These are phyloP conservation scores for Paratilapia polleni DNA, from an alignment of 2,113 vertebrate genomes.

Conservation along the genomic window DNA sequence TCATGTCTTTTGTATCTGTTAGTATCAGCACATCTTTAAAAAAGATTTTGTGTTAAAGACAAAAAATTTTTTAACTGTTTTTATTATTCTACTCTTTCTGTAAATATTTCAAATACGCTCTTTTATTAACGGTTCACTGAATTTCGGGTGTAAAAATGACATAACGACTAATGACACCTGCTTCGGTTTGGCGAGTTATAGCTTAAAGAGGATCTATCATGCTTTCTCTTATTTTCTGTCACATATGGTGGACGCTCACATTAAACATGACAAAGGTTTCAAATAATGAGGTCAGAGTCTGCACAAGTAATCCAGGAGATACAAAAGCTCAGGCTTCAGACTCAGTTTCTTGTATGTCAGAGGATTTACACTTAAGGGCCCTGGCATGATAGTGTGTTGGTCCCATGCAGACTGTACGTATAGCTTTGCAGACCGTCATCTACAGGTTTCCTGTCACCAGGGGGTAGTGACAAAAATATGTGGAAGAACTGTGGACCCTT, in stretches of 20 bases:
- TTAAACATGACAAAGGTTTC: background rate
- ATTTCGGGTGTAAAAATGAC: background rate
- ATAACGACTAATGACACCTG: background rate
- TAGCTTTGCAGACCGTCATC: background rate
- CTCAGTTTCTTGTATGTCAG: background rate
- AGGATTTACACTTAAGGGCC: no score
- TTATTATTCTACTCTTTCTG: no score
- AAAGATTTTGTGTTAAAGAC: no score
- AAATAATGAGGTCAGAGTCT: background rate
- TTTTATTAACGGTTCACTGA: background rate
- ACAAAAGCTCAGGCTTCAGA: background rate
- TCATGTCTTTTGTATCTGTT: no score
- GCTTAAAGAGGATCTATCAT: background rate
- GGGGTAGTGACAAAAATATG: background rate
- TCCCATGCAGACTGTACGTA: no score
- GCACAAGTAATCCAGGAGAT: background rate
- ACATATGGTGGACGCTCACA: fast-evolving
- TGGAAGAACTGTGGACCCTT: background rate
- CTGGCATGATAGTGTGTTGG: no score
- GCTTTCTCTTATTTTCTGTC: background rate
- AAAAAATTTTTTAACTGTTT: no score
- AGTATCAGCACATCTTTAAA: no score
- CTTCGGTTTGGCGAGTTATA: background rate
- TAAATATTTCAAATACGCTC: background rate
- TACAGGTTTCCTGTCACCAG: background rate